Conservation (phyloP, 2,888 invertebrate species). For the Alloscopus bannaensis region DNA sequence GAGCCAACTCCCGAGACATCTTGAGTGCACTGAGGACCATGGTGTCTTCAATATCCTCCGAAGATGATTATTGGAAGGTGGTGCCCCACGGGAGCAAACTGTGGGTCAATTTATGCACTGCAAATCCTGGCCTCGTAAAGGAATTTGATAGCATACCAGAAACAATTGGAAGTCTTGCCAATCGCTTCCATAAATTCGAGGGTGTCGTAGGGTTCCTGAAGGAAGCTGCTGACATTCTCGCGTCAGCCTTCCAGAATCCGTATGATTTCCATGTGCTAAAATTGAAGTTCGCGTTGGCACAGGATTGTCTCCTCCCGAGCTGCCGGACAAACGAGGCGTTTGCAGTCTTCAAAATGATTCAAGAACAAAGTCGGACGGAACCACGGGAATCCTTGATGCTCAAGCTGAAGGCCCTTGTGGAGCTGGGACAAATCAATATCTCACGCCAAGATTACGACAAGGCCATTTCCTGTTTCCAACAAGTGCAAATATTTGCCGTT, state of each 20-base stretch:
- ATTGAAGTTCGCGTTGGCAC: constrained; percentile 31
- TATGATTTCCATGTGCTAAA: constrained; percentile 31
- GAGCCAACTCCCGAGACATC: neutral
- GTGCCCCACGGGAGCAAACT: constrained; percentile 11
- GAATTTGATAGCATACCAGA: constrained; percentile 18
- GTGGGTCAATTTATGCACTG: neutral
- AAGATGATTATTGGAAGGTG: constrained; percentile 7
- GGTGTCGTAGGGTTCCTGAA: constrained; percentile 8
- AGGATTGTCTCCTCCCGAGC: constrained; percentile 16
- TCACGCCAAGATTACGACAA: constrained; percentile 32
- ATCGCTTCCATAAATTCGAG: constrained; percentile 10
- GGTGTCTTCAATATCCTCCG: neutral
- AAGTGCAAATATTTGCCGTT: constrained; percentile 40
- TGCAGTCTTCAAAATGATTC: constrained; percentile 19
- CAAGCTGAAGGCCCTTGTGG: constrained; percentile 35
- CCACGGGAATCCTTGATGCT: constrained; percentile 28
- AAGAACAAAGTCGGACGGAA: constrained; percentile 24
- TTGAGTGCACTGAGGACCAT: neutral
- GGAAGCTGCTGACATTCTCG: constrained; percentile 17
- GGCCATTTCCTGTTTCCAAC: constrained; percentile 42
- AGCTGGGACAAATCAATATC: constrained; percentile 32
- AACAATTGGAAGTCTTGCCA: neutral
- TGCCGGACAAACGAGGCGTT: constrained; percentile 34
- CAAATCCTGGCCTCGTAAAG: neutral
- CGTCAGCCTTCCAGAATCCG: neutral